These are phyloP conservation scores for Nephrotoma appendiculata DNA, from an alignment of 2,888 invertebrate species.

Conservation along the genomic window DNA sequence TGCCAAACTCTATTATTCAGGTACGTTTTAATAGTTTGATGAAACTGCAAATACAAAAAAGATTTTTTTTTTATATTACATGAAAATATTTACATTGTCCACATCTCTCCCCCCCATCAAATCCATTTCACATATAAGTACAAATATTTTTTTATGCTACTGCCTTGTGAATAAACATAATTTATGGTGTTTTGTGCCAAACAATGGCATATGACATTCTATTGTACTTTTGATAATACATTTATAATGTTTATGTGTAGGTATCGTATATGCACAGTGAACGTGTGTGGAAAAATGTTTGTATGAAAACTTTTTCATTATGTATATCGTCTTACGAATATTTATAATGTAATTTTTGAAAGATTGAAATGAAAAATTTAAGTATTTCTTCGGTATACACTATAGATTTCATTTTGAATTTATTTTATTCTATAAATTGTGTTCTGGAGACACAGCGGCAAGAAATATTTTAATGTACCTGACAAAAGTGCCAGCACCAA, in stretches of 20 bases:
- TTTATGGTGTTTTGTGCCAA: neutral
- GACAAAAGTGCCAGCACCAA: too few species aligned
- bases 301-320: neutral
- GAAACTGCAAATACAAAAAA: slow-evolving; percentile 48
- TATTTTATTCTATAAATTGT: too few species aligned
- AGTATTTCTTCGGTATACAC: too few species aligned
- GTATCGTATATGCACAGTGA: neutral
- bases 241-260: neutral
- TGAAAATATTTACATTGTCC: neutral
- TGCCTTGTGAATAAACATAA: neutral
- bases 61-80: neutral
- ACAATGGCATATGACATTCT: neutral
- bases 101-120: neutral
- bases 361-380: too few species aligned
- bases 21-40: slow-evolving; percentile 80
- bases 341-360: neutral
- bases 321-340: neutral
- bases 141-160: neutral
- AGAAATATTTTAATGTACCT: too few species aligned
- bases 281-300: neutral
- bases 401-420: too few species aligned
- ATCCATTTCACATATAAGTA: neutral
- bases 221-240: neutral
- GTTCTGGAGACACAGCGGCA: too few species aligned
- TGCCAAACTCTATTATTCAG: slow-evolving; percentile 79